These are phyloP conservation scores for Ganaspis sp. DNA, from an alignment of 1,140 invertebrate species.

Conservation along the genomic window DNA sequence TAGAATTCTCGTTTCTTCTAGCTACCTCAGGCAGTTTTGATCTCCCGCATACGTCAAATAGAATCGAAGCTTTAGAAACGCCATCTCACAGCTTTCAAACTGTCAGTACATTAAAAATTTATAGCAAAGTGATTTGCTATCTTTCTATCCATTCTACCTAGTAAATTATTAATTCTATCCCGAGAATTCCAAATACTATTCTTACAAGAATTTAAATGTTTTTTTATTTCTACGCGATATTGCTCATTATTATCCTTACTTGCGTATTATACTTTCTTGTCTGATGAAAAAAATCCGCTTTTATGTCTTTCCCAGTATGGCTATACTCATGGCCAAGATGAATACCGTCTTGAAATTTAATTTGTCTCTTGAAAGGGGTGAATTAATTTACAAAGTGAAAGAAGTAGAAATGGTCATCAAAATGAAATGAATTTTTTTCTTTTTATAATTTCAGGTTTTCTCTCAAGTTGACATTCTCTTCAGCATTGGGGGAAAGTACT, in stretches of 20 bases:
- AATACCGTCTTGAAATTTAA: constrained; percentile 18
- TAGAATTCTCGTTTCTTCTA: constrained; percentile 33
- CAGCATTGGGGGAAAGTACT: constrained; percentile 88
- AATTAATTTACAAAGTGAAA: constrained; percentile 13
- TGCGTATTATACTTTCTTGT: neutral
- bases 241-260: neutral
- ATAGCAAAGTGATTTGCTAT: neutral
- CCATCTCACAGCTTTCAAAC: neutral
- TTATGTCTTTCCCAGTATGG: neutral
- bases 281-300: neutral
- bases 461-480: constrained; percentile 87
- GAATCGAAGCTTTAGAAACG: constrained; percentile 10
- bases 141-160: neutral
- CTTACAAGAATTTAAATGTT: neutral
- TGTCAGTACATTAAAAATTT: neutral
- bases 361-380: neutral
- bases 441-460: constrained; percentile 80
- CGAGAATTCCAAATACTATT: neutral
- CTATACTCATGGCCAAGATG: neutral
- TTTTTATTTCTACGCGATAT: neutral
- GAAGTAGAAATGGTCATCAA: neutral
- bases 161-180: neutral
- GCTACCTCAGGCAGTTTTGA: neutral
- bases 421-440: constrained; percentile 30
- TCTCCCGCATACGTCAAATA: constrained; percentile 14